These are phyloP conservation scores for Syrmaticus mikado DNA, from an alignment of 2,113 vertebrate genomes.

Conservation along the genomic window DNA sequence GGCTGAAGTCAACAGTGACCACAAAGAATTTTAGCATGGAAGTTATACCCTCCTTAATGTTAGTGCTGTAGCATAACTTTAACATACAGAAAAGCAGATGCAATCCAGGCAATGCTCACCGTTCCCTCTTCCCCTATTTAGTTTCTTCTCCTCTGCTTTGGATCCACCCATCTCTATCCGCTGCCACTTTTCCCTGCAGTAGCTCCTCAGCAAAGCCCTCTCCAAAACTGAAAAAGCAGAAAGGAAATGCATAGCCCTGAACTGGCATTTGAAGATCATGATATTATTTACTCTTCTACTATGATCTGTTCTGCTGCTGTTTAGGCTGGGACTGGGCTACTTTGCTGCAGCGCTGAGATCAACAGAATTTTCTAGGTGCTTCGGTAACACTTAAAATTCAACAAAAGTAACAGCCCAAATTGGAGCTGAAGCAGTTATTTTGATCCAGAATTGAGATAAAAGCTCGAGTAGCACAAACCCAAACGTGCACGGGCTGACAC, in stretches of 20 bases:
- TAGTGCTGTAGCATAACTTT: not conserved
- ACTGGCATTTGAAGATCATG: not conserved
- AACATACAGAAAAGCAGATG: not conserved
- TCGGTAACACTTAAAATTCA: not conserved
- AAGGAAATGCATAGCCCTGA: not conserved
- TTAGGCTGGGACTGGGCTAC: not conserved
- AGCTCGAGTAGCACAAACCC: not conserved
- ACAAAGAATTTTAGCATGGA: not conserved
- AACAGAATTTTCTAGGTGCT: not conserved
- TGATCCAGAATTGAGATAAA: not conserved
- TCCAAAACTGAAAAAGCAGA: not conserved
- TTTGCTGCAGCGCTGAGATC: not conserved
- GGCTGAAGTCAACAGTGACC: not conserved
- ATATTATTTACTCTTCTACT: not conserved
- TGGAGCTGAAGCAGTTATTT: not conserved
- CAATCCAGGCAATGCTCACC: not conserved
- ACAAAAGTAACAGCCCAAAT: not conserved
- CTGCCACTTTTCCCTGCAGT: not conserved
- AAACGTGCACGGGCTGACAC: not conserved
- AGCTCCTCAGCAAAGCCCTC: not conserved
- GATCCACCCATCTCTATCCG: not conserved
- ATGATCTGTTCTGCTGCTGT: not conserved
- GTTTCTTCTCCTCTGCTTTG: not conserved
- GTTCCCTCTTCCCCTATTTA: not conserved
- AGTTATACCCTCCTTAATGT: not conserved